Percentiles rank a stretch among this genome's conserved stretches.
Evolutionary conservation across 2,113 vertebrate genomes (phyloP).

Genomic region (Ptychochromis oligacanthus): DNA sequence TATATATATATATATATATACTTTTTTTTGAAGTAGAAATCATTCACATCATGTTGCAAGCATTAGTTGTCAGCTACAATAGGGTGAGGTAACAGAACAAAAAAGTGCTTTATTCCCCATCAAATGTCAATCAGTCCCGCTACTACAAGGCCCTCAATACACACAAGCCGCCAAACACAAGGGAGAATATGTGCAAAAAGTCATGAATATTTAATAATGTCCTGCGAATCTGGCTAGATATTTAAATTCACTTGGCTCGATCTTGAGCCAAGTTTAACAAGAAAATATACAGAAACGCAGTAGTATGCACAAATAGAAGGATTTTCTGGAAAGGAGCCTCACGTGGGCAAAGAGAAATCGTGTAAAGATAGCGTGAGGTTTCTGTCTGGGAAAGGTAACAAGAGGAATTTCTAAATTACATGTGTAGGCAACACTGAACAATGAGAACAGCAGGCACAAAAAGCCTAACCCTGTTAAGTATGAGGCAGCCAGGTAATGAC

Average conservation of each 20-base stretch:
- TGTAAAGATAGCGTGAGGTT: slow-evolving; percentile 43
- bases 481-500: slow-evolving; percentile 74
- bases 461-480: slow-evolving; percentile 71
- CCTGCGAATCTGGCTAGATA: not conserved
- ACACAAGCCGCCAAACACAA: slow-evolving; percentile 38
- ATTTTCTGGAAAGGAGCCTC: slow-evolving; percentile 17
- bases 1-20: too few relatives aligned
- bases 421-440: slow-evolving; percentile 55
- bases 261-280: not conserved
- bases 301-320: not conserved
- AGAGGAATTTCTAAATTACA: slow-evolving; percentile 66
- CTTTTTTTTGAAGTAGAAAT: not conserved
- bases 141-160: slow-evolving; percentile 32
- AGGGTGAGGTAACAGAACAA: slow-evolving; percentile 12
- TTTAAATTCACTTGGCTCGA: not conserved
- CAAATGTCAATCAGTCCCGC: slow-evolving; percentile 38
- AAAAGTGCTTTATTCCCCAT: slow-evolving; percentile 33
- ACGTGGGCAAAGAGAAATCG: not conserved
- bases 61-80: slow-evolving; percentile 39
- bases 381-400: slow-evolving; percentile 48
- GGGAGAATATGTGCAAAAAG: slow-evolving; percentile 34
- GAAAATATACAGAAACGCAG: slow-evolving; percentile 18
- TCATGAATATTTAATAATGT: slow-evolving; percentile 52
- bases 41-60: slow-evolving; percentile 31
- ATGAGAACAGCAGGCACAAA: slow-evolving; percentile 60